Evolutionary conservation across 30 jellyfish, hydroid and myxozoan species (phyloP).

Genomic region (Turritopsis dohrnii): DNA sequence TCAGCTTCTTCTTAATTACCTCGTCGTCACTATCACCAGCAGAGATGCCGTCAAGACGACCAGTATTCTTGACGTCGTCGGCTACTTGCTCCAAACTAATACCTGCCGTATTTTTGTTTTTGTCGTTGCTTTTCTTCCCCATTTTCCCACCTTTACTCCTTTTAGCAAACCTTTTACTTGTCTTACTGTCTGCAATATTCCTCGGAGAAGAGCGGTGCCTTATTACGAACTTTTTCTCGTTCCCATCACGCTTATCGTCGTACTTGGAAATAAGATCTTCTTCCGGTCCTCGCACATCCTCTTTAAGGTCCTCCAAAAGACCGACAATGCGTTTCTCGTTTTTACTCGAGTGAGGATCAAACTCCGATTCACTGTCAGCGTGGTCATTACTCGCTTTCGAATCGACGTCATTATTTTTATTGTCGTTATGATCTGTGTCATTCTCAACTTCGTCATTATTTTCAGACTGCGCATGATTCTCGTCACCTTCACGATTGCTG

Average conservation of each 20-base stretch:
- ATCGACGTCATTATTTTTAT: not conserved
- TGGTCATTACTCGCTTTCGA: not conserved
- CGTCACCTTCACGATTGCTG: not conserved
- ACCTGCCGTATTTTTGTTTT: not conserved
- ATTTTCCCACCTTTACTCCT: not conserved
- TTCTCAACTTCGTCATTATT: constrained; percentile 1
- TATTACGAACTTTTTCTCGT: not conserved
- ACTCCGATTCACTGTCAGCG: constrained; percentile 17
- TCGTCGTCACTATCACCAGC: not conserved
- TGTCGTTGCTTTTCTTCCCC: not conserved
- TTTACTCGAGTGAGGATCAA: constrained; percentile 21
- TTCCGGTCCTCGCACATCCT: not conserved
- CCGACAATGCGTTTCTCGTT: constrained; percentile 7
- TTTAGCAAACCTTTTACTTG: not conserved
- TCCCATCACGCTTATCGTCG: not conserved
- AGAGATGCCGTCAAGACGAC: not conserved
- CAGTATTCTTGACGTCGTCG: not conserved
- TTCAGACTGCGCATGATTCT: not conserved
- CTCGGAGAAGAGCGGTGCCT: not conserved
- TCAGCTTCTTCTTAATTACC: not conserved
- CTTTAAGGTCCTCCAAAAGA: constrained; percentile 1
- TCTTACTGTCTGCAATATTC: no score
- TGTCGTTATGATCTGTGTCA: not conserved
- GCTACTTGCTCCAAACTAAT: no score
- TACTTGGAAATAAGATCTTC: constrained; percentile 11